phyloP scores from a whole-genome alignment of 2,888 invertebrate genomes.

The Orthosia gracilis region DNA sequence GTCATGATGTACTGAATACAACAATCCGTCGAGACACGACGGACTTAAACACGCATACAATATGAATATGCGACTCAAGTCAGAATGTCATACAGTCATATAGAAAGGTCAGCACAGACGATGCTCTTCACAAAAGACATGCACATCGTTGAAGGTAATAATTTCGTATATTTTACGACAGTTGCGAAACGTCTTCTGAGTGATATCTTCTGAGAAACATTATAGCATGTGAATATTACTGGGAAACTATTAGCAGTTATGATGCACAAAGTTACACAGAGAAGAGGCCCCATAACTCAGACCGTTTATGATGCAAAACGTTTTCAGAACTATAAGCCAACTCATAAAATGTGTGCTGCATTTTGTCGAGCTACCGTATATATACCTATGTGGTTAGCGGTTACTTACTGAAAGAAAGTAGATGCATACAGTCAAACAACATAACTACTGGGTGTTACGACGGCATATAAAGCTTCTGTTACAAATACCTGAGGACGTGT shows the following conservation, averaged over 20 bases:
- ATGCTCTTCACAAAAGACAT: constrained; percentile 23
- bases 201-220: neutral
- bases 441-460: no score
- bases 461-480: no score
- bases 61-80: constrained; percentile 7
- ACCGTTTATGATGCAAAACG: neutral
- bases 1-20: constrained; percentile 31
- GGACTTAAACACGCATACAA: neutral
- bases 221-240: neutral
- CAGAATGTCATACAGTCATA: constrained; percentile 7
- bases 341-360: neutral
- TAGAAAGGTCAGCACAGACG: constrained; percentile 33
- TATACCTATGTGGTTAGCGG: no score
- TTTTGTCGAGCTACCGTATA: no score
- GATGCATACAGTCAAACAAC: no score
- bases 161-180: constrained; percentile 20
- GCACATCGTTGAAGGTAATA: constrained; percentile 8
- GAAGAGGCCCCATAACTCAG: neutral
- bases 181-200: constrained; percentile 5
- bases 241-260: constrained; percentile 7
- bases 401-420: no score
- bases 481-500: no score
- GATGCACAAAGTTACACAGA: neutral
- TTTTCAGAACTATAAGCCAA: constrained; percentile 3
- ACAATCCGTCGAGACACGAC: constrained; percentile 13